These are phyloP conservation scores for Caenorhabditis sp. DNA, from an alignment of 2,888 invertebrate species.

Conservation along the genomic window DNA sequence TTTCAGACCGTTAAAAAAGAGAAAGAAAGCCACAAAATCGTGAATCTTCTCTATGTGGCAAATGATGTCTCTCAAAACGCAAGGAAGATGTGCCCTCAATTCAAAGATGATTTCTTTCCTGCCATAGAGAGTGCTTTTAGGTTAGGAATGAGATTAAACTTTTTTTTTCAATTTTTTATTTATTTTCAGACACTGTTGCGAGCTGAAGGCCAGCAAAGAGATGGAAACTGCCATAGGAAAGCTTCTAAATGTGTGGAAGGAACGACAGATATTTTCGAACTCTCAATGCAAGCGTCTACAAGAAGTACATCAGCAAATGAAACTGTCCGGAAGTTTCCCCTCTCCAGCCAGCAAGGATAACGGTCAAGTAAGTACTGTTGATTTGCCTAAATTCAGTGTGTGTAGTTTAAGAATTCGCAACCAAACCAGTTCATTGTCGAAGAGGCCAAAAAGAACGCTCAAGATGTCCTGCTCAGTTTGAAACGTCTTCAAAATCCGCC, in stretches of 20 bases:
- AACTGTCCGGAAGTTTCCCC: conserved; percentile 52
- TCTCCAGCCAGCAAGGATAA: conserved; percentile 54
- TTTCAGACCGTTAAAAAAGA: conserved; percentile 67
- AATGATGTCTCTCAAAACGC: conserved; percentile 94
- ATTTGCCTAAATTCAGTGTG: not conserved
- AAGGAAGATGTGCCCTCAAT: conserved; percentile 97
- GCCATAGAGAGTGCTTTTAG: conserved; percentile 74
- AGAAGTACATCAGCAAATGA: conserved; percentile 52
- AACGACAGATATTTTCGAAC: conserved; percentile 64
- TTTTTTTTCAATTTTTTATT: too few relatives aligned
- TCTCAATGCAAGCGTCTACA: conserved; percentile 54
- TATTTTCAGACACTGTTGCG: conserved; percentile 32
- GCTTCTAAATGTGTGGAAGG: conserved; percentile 67
- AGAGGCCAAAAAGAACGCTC: conserved; percentile 64
- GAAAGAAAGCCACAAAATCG: conserved; percentile 44
- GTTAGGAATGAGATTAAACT: conserved; percentile 38
- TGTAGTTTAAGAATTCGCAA: conserved; percentile 33
- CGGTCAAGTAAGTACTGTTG: conserved; percentile 22
- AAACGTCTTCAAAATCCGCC: conserved; percentile 78
- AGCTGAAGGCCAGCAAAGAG: conserved; percentile 44
- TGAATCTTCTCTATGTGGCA: conserved; percentile 74
- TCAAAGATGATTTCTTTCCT: conserved; percentile 76
- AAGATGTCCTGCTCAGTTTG: conserved; percentile 73
- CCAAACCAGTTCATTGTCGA: conserved; percentile 43
- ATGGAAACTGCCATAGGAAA: conserved; percentile 51